Conservation (phyloP, 2,797 vertebrate genomes). For the Tenualosa thibaudeaui region DNA sequence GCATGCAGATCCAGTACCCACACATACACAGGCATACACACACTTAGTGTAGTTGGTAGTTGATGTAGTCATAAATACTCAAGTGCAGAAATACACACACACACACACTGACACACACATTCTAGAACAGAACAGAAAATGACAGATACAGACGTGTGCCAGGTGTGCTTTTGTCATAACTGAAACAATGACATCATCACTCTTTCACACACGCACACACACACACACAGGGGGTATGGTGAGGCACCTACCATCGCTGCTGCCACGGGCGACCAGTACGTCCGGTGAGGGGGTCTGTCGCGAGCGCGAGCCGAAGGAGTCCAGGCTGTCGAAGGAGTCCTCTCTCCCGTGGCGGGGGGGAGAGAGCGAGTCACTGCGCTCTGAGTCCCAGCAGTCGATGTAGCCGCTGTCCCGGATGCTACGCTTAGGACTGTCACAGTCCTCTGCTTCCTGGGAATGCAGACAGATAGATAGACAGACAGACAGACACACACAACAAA, state of each 20-base stretch:
- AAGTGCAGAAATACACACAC: too few relatives aligned
- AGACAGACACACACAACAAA: neutral
- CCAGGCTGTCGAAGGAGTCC: slow-evolving; percentile 98
- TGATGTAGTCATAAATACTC: too few relatives aligned
- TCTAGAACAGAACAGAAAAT: too few relatives aligned
- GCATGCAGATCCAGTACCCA: neutral
- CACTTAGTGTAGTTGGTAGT: neutral
- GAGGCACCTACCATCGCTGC: slow-evolving; percentile 88
- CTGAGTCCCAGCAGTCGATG: slow-evolving; percentile 97
- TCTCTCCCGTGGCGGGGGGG: slow-evolving; percentile 90
- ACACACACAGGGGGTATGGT: neutral
- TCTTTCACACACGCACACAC: neutral
- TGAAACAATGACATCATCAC: too few relatives aligned
- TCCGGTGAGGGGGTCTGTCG: slow-evolving; percentile 95
- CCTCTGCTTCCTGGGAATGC: slow-evolving; percentile 83
- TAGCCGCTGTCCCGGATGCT: slow-evolving; percentile 97
- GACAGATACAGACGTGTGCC: too few relatives aligned
- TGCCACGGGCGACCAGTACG: slow-evolving; percentile 88
- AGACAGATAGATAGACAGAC: slow-evolving; percentile 33
- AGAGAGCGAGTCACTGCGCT: slow-evolving; percentile 94
- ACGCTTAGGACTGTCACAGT: slow-evolving; percentile 87
- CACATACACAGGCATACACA: neutral
- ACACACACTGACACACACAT: too few relatives aligned
- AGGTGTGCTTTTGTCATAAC: too few relatives aligned
- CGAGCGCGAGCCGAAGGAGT: slow-evolving; percentile 95